phyloP scores from a whole-genome alignment of 2,113 vertebrate species.

The Argyrosomus japonicus region DNA sequence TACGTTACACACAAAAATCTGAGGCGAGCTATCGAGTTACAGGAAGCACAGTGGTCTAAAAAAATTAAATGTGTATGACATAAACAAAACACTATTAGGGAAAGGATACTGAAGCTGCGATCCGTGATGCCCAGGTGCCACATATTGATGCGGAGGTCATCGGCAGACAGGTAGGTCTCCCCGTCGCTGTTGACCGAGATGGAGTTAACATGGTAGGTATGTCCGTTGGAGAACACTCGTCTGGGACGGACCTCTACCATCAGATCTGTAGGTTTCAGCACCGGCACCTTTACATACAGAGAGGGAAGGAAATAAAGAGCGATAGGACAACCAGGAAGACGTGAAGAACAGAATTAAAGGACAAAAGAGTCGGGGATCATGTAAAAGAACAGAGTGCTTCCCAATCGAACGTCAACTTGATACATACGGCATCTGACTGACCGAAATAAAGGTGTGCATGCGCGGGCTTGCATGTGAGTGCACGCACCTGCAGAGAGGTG shows the following conservation, averaged over 20 bases:
- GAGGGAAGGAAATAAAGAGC: neutral
- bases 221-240: conserved; percentile 92
- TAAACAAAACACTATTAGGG: neutral
- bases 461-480: conserved; percentile 1
- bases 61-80: neutral
- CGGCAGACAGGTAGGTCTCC: conserved; percentile 93
- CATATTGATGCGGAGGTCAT: conserved; percentile 95
- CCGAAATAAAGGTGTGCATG: conserved; percentile 13
- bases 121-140: conserved; percentile 97
- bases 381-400: neutral
- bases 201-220: conserved; percentile 96
- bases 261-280: conserved; percentile 92
- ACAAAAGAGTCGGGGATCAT: conserved; percentile 1
- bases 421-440: neutral
- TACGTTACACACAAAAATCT: conserved; percentile 9
- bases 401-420: conserved; percentile 17
- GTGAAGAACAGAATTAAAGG: neutral
- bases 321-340: neutral
- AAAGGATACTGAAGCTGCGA: conserved; percentile 97
- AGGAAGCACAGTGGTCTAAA: neutral
- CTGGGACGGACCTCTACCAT: conserved; percentile 96
- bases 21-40: neutral
- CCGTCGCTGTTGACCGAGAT: conserved; percentile 96
- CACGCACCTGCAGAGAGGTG: conserved; percentile 92
- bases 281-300: conserved; percentile 85